phyloP scores from a whole-genome alignment of 2,888 invertebrate genomes.

The Anagyrus pseudococci region DNA sequence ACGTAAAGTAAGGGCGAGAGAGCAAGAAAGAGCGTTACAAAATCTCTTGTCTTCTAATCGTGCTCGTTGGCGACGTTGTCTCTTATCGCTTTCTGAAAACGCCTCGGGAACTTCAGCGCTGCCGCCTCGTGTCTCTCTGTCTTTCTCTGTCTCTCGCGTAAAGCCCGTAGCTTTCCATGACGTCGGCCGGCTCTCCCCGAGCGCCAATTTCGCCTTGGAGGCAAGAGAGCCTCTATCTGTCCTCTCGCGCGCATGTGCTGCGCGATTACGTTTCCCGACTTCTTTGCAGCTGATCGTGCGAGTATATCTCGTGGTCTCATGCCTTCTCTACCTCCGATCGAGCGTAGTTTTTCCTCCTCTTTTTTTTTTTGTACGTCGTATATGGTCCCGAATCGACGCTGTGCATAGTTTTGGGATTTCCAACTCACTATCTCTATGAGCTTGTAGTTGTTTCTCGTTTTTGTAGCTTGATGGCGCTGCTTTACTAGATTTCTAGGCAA shows the following conservation, averaged over 20 bases:
- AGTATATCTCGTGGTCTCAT: no score
- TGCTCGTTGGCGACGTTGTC: conserved; percentile 13
- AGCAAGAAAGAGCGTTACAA: background rate
- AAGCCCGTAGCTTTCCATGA: conserved; percentile 28
- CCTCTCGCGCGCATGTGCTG: background rate
- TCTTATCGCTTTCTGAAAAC: conserved; percentile 37
- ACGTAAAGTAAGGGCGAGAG: background rate
- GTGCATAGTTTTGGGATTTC: no score
- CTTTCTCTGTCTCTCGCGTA: conserved; percentile 1
- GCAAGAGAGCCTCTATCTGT: conserved; percentile 1
- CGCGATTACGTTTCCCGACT: no score
- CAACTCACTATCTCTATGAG: no score
- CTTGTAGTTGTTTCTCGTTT: no score
- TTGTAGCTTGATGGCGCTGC: no score
- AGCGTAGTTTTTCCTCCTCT: background rate
- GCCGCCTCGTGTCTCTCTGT: conserved; percentile 14
- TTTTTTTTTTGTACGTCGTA: background rate
- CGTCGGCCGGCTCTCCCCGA: background rate
- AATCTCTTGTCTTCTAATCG: conserved; percentile 34
- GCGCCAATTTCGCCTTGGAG: conserved; percentile 7
- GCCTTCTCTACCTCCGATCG: background rate
- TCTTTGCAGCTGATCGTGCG: no score
- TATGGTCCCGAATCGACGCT: no score
- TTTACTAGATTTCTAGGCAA: no score
- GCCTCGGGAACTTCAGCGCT: conserved; percentile 27